Conservation (phyloP, 2,888 invertebrate genomes). For the Eilema depressum region DNA sequence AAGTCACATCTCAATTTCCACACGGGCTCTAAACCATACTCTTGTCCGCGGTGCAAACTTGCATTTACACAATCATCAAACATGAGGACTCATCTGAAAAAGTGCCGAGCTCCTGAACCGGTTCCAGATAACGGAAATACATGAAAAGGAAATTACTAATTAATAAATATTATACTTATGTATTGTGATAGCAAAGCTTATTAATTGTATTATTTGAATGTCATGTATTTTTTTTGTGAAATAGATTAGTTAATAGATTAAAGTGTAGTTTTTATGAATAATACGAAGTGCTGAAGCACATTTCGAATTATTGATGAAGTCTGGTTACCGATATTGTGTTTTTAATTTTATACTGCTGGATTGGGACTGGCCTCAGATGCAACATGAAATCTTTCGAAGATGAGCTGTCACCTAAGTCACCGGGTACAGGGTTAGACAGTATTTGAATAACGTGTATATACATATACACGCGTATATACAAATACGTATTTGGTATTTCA, state of each 20-base stretch:
- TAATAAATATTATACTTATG: background rate
- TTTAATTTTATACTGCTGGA: background rate
- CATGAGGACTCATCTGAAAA: slow-evolving; percentile 95
- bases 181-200: background rate
- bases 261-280: background rate
- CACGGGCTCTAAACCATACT: slow-evolving; percentile 93
- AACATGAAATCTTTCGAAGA: too few relatives aligned
- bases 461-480: too few relatives aligned
- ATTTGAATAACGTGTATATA: too few relatives aligned
- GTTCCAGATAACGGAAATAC: slow-evolving; percentile 18
- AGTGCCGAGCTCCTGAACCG: slow-evolving; percentile 84
- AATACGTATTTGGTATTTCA: too few relatives aligned
- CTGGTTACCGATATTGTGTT: background rate
- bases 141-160: background rate
- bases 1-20: slow-evolving; percentile 95
- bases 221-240: background rate
- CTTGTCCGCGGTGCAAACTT: slow-evolving; percentile 88
- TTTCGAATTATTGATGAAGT: background rate
- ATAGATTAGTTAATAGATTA: background rate
- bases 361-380: background rate
- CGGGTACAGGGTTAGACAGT: too few relatives aligned
- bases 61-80: slow-evolving; percentile 95
- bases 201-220: background rate
- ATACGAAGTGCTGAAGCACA: background rate
- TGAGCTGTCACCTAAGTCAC: too few relatives aligned